A percentile compares a stretch with the other conserved stretches of the same genome.
These are phyloP conservation scores for Drosophila bifasciata DNA, from an alignment of 1,140 invertebrate species.

Conservation along the genomic window DNA sequence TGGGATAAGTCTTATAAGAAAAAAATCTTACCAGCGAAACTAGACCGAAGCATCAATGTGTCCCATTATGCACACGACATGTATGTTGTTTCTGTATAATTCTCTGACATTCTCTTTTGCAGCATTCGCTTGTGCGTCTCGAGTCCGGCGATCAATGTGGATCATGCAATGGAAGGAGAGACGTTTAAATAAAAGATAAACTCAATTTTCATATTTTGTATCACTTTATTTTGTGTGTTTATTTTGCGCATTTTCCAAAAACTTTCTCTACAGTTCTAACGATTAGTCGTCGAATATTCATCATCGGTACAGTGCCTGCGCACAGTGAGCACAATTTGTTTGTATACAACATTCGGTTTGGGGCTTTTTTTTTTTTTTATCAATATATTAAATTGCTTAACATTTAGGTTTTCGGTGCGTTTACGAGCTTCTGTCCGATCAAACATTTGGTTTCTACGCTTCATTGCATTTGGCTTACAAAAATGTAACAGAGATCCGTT, in stretches of 20 bases:
- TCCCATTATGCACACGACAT: too few relatives aligned
- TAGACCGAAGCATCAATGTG: too few relatives aligned
- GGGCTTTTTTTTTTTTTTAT: slow-evolving; percentile 16
- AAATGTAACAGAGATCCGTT: slow-evolving; percentile 54
- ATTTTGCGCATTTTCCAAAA: slow-evolving; percentile 64
- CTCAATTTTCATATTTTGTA: slow-evolving; percentile 39
- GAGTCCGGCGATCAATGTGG: too few relatives aligned
- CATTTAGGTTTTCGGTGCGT: slow-evolving; percentile 53
- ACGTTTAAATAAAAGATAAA: neutral
- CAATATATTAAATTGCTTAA: slow-evolving; percentile 55
- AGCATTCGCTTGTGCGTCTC: too few relatives aligned
- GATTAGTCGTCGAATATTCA: slow-evolving; percentile 55
- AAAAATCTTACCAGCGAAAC: too few relatives aligned
- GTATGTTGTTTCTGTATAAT: too few relatives aligned
- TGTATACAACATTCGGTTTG: slow-evolving; percentile 39
- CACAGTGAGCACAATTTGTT: slow-evolving; percentile 51
- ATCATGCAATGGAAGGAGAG: neutral
- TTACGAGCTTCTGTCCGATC: slow-evolving; percentile 49
- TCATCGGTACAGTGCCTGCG: slow-evolving; percentile 9
- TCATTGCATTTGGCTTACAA: slow-evolving; percentile 41
- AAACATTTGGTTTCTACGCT: slow-evolving; percentile 36
- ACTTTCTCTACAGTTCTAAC: slow-evolving; percentile 72
- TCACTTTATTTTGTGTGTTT: slow-evolving; percentile 68
- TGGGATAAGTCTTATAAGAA: too few relatives aligned
- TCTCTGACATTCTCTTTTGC: too few relatives aligned